Evolutionary conservation across 2,888 invertebrate genomes (phyloP).

Genomic region (Graphium colonna): DNA sequence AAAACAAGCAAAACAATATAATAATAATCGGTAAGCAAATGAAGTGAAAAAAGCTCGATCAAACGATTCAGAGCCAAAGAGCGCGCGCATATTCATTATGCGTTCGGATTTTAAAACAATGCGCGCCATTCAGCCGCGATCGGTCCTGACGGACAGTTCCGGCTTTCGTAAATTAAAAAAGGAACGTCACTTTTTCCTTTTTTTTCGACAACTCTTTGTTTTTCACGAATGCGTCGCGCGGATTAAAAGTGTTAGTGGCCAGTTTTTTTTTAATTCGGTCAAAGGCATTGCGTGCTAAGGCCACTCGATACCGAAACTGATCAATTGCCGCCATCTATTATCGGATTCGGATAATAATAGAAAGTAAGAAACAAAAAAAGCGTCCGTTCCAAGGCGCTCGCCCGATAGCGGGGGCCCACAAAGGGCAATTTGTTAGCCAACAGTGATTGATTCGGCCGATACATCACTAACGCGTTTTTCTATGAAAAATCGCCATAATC

Average conservation of each 20-base stretch:
- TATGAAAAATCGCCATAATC: conserved; percentile 80
- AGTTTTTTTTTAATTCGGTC: too few relatives aligned
- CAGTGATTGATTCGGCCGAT: conserved; percentile 78
- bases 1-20: conserved; percentile 19
- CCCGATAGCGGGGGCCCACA: conserved; percentile 56
- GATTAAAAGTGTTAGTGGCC: conserved; percentile 1
- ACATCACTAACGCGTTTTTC: conserved; percentile 80
- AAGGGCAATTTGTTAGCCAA: conserved; percentile 68
- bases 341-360: conserved; percentile 5
- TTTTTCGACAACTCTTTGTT: conserved; percentile 37
- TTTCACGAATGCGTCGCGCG: conserved; percentile 34
- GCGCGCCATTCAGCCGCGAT: conserved; percentile 58
- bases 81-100: conserved; percentile 58
- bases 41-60: conserved; percentile 74
- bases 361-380: conserved; percentile 14
- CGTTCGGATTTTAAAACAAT: conserved; percentile 74
- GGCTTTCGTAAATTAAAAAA: conserved; percentile 38
- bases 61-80: conserved; percentile 59
- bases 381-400: conserved; percentile 23
- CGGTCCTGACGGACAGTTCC: conserved; percentile 66
- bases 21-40: conserved; percentile 51
- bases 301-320: conserved; percentile 6
- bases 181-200: conserved; percentile 8
- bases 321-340: conserved; percentile 40
- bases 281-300: too few relatives aligned